Evolutionary conservation across 2,888 invertebrate species (phyloP).

Genomic region (Erannis defoliaria): DNA sequence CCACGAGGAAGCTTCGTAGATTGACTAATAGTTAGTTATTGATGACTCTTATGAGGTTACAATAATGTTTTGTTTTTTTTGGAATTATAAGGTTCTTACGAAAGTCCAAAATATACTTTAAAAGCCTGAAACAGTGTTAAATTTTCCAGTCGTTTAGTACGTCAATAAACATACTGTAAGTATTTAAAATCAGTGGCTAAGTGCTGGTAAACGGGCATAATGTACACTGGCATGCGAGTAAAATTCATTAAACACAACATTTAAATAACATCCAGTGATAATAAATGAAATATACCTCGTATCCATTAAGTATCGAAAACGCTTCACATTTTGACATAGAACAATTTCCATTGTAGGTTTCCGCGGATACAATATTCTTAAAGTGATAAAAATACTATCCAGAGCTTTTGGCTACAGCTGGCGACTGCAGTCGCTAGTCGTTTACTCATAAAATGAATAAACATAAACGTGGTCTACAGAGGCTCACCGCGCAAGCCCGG

Average conservation of each 20-base stretch:
- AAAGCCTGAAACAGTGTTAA: background rate
- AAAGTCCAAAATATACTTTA: too few species aligned
- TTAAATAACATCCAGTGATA: conserved; percentile 32
- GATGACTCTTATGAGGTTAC: too few species aligned
- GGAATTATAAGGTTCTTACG: too few species aligned
- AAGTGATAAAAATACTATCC: conserved; percentile 5
- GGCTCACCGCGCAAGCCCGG: conserved; percentile 47
- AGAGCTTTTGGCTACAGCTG: conserved; percentile 26
- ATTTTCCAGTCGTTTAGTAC: background rate
- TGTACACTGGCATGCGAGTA: conserved; percentile 1
- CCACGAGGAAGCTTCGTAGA: too few species aligned
- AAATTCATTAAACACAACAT: conserved; percentile 30
- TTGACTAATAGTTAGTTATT: too few species aligned
- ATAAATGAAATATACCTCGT: conserved; percentile 43
- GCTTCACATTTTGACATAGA: conserved; percentile 43
- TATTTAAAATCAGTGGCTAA: background rate
- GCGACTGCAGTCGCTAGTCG: conserved; percentile 43
- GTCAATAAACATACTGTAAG: background rate
- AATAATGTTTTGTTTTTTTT: too few species aligned
- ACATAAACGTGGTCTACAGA: conserved; percentile 47
- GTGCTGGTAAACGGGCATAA: background rate
- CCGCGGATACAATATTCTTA: conserved; percentile 14
- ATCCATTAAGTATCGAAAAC: conserved; percentile 43
- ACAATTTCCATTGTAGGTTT: conserved; percentile 40
- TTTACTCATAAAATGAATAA: conserved; percentile 49